These are phyloP conservation scores for Syritta pipiens DNA, from an alignment of 2,888 invertebrate genomes.

Conservation along the genomic window DNA sequence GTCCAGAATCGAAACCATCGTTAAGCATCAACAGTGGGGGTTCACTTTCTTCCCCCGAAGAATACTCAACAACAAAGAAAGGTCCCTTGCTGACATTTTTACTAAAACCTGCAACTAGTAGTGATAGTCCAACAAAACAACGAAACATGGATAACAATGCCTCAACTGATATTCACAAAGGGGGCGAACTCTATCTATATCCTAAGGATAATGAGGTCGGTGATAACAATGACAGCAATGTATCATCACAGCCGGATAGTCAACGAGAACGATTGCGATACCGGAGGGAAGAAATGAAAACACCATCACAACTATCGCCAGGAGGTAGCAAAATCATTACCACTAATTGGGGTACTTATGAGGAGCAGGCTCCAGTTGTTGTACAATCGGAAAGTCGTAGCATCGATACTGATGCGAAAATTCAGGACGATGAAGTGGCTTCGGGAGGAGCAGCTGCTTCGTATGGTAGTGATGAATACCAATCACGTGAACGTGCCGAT, in stretches of 20 bases:
- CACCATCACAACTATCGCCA: neutral
- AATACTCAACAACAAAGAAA: conserved; percentile 22
- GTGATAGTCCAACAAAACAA: conserved; percentile 21
- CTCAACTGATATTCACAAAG: conserved; percentile 28
- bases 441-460: no score
- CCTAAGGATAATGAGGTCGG: conserved; percentile 44
- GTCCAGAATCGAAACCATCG: conserved; percentile 23
- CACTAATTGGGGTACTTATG: conserved; percentile 65
- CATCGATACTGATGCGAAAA: conserved; percentile 6
- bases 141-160: conserved; percentile 34
- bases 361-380: conserved; percentile 60
- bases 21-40: conserved; percentile 21
- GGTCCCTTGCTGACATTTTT: conserved; percentile 39
- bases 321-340: conserved; percentile 37
- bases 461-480: conserved; percentile 35
- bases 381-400: conserved; percentile 36
- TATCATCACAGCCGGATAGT: conserved; percentile 17
- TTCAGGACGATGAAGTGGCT: conserved; percentile 2
- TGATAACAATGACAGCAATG: conserved; percentile 47
- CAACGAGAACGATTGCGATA: conserved; percentile 25
- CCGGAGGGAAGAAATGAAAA: conserved; percentile 27
- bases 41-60: neutral
- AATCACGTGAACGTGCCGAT: conserved; percentile 30
- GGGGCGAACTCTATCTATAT: conserved; percentile 21
- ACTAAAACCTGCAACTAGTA: conserved; percentile 13